Evolutionary conservation across 2,113 vertebrate genomes (phyloP), one percentile per base, ranked within the genome.

Genomic region (Falcunculus frontatus): DNA sequence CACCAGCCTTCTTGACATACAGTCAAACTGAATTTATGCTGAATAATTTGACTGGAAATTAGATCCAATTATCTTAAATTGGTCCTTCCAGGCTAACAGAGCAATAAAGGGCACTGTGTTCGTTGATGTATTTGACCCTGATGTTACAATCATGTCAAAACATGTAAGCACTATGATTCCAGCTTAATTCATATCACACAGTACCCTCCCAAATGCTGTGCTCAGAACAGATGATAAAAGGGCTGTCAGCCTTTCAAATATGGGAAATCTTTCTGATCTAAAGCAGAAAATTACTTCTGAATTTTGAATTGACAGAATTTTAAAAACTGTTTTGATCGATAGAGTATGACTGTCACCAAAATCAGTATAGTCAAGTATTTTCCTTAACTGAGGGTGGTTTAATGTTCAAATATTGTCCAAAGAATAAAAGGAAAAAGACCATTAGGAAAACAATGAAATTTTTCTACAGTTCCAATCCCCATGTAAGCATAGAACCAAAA

Each of bases 121-220:
- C 62, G 37, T 75, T 82, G 60, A 79, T 26, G 35, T 56, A 59
- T 46, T 87, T 90, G 81, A 89, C 76, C 59, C 26, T 72, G 83
- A 92, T 3, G 1, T 77, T 79, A n/a, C 55, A 88, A 25, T 90
- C 96, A 57, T 65, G 90, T 86, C 55, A 93, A 96, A 92, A 97
- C 76, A 0, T 16, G 94, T 55, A 59, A 17, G 52, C 27, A 32
- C 29, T 76, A 6, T 37, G n/a, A 63, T 88, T 83, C 37, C 50
- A 86, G 16, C 50, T 47, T 49, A 88, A 65, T 88, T 80, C 50
- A 39, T 16, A 49, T 15, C 0, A 0, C 37, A 14, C 19, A 33
- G 44, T 60, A 47, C 44, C 32, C 41, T 92, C 46, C 26, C 67
- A 91, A 93, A 73, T 17, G 16, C 55, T 55, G n/a, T 77, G 46